phyloP scores from a whole-genome alignment of 1,140 invertebrate genomes.

The Sarcophaga peregrina region DNA sequence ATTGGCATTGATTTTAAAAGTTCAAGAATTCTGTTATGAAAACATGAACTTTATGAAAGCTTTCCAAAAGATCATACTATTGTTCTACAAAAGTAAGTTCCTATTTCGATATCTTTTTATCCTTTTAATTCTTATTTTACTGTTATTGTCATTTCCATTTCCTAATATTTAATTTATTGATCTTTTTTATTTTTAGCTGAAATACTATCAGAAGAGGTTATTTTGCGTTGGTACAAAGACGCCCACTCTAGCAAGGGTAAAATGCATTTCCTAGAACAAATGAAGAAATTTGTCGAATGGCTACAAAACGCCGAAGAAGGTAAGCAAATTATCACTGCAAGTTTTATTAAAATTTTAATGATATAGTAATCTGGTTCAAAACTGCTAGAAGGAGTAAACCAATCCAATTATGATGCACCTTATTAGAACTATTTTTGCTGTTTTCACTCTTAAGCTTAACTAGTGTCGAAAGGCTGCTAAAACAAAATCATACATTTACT shows the following conservation, averaged over 20 bases:
- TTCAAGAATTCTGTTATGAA: slow-evolving; percentile 97
- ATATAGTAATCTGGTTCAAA: background rate
- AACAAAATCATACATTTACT: slow-evolving; percentile 61
- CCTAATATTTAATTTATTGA: background rate
- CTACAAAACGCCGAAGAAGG: slow-evolving; percentile 95
- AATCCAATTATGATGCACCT: slow-evolving; percentile 25
- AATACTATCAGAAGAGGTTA: slow-evolving; percentile 90
- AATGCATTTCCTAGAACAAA: slow-evolving; percentile 96
- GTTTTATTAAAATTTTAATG: background rate
- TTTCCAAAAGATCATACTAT: slow-evolving; percentile 96
- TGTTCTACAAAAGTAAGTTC: slow-evolving; percentile 90
- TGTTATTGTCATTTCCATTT: background rate
- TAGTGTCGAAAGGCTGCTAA: slow-evolving; percentile 63
- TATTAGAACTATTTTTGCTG: slow-evolving; percentile 45
- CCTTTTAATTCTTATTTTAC: background rate
- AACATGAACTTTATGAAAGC: slow-evolving; percentile 99
- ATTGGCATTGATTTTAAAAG: slow-evolving; percentile 86
- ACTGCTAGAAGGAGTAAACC: no score
- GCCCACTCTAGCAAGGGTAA: slow-evolving; percentile 93
- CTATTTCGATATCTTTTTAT: background rate
- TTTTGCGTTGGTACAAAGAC: slow-evolving; percentile 94
- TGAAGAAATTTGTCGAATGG: slow-evolving; percentile 98
- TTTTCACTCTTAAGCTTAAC: slow-evolving; percentile 46
- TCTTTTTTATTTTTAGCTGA: slow-evolving; percentile 72
- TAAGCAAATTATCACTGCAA: slow-evolving; percentile 51